Evolutionary conservation across 2,888 invertebrate genomes (phyloP).

Genomic region (Electrophaes corylata): DNA sequence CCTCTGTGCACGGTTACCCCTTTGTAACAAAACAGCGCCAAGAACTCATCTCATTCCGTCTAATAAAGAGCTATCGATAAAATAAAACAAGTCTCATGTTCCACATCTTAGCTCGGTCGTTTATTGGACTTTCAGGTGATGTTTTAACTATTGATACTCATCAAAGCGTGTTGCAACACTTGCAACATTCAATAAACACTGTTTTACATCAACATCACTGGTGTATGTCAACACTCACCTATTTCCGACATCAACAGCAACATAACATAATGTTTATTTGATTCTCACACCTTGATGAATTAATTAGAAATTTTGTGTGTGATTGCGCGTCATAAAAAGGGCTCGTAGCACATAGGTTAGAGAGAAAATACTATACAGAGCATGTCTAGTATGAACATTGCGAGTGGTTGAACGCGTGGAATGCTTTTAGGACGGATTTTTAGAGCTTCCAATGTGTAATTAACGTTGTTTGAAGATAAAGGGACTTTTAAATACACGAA

Average conservation of each 20-base stretch:
- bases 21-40: no score
- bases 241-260: slow-evolving; percentile 35
- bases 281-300: slow-evolving; percentile 54
- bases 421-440: no score
- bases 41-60: no score
- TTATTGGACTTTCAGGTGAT: no score
- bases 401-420: neutral
- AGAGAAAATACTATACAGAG: slow-evolving; percentile 2
- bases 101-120: no score
- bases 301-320: slow-evolving; percentile 54
- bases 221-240: slow-evolving; percentile 27
- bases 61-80: no score
- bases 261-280: slow-evolving; percentile 52
- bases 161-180: slow-evolving; percentile 12
- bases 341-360: slow-evolving; percentile 24
- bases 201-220: slow-evolving; percentile 20
- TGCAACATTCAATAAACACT: slow-evolving; percentile 13
- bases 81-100: no score
- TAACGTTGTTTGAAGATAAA: no score
- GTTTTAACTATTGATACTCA: slow-evolving; percentile 13
- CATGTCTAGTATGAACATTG: neutral
- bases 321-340: slow-evolving; percentile 51
- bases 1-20: no score
- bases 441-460: no score
- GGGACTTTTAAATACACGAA: no score